Base-by-base conservation (phyloP, 2,797 vertebrate species). In the Cyprinodon diabolis region DNA sequence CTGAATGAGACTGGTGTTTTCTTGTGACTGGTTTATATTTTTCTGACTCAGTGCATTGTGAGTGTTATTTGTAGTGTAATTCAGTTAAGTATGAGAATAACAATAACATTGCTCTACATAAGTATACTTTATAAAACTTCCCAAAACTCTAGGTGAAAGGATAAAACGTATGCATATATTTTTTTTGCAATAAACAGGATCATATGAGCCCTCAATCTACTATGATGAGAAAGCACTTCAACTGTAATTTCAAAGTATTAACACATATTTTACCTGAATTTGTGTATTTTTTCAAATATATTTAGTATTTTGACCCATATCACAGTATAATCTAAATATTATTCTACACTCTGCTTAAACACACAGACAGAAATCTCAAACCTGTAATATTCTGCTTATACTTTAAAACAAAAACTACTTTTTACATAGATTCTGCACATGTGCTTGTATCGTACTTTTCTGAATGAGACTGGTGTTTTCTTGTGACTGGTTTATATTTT, bases 281-380 rank as follows among this genome's bases (percentile, higher is more conserved):
- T 37, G 58, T 40, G 35, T 35, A 2, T 35, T 7, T 37, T 37
- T 35, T 60, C 35, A 1, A 2, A 35, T 14, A 19, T 35, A 65
- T 77, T 76, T 79, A 68, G 82, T 79, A 40, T 69, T 73, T 58
- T 68, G 54, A 78, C 80, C 67, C 68, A 25, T 37, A 60, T 66
- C 49, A 75, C 68, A 82, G 49, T 65, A 66, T 62, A 56, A 73
- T 52, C 82, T 67, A 69, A 63, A 51, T 43, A 71, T 75, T 62
- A 87, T 74, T 81, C 66, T 75, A 54, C 56, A 71, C 37, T 23
- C 30, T 66, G 51, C 60, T 54, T 47, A 71, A 25, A 66, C 73
- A 67, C 47, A 48, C 23, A 51, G 49, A 51, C 1, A 51, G 14
- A 15, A 14, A 19, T 15, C 13, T 15, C 15, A 15, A 15, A 51